Base-by-base conservation (phyloP, 1,140 invertebrate genomes). In the Megathymus violae region DNA sequence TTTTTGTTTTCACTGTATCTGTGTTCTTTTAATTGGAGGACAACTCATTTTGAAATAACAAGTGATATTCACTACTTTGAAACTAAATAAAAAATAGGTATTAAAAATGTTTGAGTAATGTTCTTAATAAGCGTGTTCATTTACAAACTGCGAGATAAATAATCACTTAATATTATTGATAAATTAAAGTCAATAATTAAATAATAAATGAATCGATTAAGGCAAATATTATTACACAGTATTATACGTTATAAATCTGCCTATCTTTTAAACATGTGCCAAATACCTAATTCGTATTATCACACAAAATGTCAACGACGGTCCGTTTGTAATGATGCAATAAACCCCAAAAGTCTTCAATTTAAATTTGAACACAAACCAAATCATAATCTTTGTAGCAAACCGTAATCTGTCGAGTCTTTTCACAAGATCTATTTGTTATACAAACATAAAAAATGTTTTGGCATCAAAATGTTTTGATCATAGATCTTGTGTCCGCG, bases 381-480 rank as follows among this genome's bases (percentile, higher is more conserved):
- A 31, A 31, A 31, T 31, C 27, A 6, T 31, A 31, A 31, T 31
- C 7, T 31, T 9, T 31, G 7, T 31, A 31, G 7, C 7, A 31
- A 31, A 31, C 7, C 27, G 27, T 31, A 31, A 31, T 31, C 27
- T 22, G 19, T 31, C 27, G 3, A 9, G 4, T 4, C 27, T 31
- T 31, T 31, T 31, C 3, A 31, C 3, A 31, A 31, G 27, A 31
- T 31, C 27, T 31, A 31, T 31, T 31, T 31, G 27, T 31, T 31
- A 9, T 31, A 31, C 27, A 9, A 31, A 31, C 27, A 31, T 31
- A 31, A 31, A 31, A 31, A 31, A 31, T 31, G 27, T 31, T 31
- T 31, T 31, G 27, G 27, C 27, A 31, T 31, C 27, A 31, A 31
- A 31, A 31, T 31, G 27, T 22, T 46, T 46, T 25, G 11, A 46